phyloP scores from a whole-genome alignment of 2,888 invertebrate genomes.

The Papilio elwesi region DNA sequence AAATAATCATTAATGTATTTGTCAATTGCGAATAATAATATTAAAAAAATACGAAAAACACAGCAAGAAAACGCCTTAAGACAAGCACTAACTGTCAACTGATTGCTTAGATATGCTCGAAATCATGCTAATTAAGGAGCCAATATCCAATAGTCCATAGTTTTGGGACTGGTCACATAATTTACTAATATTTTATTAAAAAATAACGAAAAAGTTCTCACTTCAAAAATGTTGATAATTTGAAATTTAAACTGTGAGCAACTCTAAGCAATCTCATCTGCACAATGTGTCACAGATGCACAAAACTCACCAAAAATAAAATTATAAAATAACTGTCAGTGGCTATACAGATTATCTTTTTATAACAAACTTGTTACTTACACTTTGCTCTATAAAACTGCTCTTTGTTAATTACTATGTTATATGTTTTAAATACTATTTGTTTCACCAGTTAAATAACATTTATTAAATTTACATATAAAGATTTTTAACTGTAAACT shows the following conservation, averaged over 20 bases:
- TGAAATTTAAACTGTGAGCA: neutral
- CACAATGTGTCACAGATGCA: conserved; percentile 22
- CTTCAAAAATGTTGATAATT: neutral
- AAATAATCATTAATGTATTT: conserved; percentile 35
- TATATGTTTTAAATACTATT: conserved; percentile 13
- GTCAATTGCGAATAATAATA: conserved; percentile 19
- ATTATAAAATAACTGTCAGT: neutral
- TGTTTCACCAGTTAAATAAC: conserved; percentile 11
- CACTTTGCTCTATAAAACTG: conserved; percentile 3
- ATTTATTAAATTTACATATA: neutral
- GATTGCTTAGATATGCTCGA: conserved; percentile 19
- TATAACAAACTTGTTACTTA: conserved; percentile 19
- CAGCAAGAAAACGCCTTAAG: conserved; percentile 3
- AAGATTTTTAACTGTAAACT: conserved; percentile 45
- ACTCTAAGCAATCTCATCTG: conserved; percentile 10
- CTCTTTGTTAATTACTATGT: conserved; percentile 2
- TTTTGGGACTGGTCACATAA: neutral
- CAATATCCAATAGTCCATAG: too few species aligned
- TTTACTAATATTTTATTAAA: too few species aligned
- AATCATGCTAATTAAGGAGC: neutral
- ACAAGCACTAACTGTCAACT: conserved; percentile 15
- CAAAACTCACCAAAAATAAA: conserved; percentile 10
- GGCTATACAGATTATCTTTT: neutral
- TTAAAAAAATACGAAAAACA: conserved; percentile 13
- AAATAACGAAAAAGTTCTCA: too few species aligned